These are phyloP conservation scores for Pseudoatta argentina DNA, from an alignment of 1,140 invertebrate genomes.

Conservation along the genomic window DNA sequence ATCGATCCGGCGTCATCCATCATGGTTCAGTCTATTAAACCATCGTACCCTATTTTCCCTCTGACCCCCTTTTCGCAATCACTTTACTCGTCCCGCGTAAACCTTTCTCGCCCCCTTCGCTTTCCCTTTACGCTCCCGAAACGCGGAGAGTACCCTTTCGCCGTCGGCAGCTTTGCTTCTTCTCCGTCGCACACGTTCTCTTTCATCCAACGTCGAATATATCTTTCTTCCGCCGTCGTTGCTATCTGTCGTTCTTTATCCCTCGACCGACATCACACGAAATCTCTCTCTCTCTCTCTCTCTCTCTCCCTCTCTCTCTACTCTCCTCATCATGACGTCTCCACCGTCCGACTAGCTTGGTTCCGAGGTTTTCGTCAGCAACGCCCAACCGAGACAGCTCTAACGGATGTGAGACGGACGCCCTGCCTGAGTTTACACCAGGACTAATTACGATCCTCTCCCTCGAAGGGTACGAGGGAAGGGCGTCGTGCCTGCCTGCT, in stretches of 20 bases:
- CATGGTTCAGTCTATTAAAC: conserved; percentile 81
- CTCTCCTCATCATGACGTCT: conserved; percentile 35
- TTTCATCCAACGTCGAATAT: conserved; percentile 18
- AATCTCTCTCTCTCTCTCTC: conserved; percentile 20
- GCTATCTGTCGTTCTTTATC: conserved; percentile 36
- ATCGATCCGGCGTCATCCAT: conserved; percentile 80
- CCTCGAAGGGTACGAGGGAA: conserved; percentile 59
- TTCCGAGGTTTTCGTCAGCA: conserved; percentile 56
- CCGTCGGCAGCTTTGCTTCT: conserved; percentile 17
- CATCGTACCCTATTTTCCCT: conserved; percentile 75
- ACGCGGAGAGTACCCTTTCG: background rate
- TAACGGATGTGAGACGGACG: conserved; percentile 67
- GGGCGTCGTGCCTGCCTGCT: conserved; percentile 47
- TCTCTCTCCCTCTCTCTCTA: background rate
- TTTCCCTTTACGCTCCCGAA: conserved; percentile 2
- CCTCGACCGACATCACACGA: conserved; percentile 32
- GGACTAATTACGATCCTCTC: conserved; percentile 67
- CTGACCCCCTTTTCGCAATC: conserved; percentile 78
- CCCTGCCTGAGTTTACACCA: conserved; percentile 66
- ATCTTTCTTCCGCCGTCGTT: conserved; percentile 22
- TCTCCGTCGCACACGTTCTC: conserved; percentile 28
- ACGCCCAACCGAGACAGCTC: conserved; percentile 65
- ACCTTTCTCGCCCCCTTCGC: conserved; percentile 34
- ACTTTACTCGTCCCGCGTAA: conserved; percentile 74
- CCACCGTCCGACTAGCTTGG: conserved; percentile 55